These are phyloP conservation scores for Cryptomyrus ogoouensis DNA, from an alignment of 2,113 vertebrate genomes.

Conservation along the genomic window DNA sequence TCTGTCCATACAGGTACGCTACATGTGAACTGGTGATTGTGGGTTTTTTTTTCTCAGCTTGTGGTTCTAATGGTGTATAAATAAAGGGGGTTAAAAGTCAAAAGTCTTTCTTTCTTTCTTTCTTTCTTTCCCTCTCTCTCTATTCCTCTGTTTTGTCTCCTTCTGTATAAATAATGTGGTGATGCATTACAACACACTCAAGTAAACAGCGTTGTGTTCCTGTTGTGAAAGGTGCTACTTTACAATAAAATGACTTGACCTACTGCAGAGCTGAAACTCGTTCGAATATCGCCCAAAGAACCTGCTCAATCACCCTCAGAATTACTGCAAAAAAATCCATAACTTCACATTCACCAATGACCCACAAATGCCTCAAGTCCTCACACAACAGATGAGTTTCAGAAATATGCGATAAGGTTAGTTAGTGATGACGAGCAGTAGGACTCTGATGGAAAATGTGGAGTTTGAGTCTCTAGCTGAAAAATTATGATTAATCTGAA, in stretches of 20 bases:
- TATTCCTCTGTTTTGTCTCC: neutral
- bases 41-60: too few relatives aligned
- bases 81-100: too few relatives aligned
- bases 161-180: neutral
- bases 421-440: neutral
- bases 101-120: neutral
- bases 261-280: neutral
- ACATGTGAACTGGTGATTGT: too few relatives aligned
- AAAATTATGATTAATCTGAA: neutral
- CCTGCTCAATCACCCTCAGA: neutral
- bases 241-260: too few relatives aligned
- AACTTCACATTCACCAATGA: neutral
- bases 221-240: neutral
- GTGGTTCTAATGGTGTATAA: too few relatives aligned
- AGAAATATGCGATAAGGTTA: neutral
- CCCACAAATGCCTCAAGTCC: neutral
- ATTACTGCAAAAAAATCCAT: neutral
- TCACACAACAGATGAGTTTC: neutral
- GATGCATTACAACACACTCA: neutral
- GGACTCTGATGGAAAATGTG: neutral
- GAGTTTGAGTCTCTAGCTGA: neutral
- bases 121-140: neutral
- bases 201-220: neutral
- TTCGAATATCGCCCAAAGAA: neutral
- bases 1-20: too few relatives aligned